These are phyloP conservation scores for Rhadinocentrus ornatus DNA, from an alignment of 2,797 vertebrate genomes.

Conservation along the genomic window DNA sequence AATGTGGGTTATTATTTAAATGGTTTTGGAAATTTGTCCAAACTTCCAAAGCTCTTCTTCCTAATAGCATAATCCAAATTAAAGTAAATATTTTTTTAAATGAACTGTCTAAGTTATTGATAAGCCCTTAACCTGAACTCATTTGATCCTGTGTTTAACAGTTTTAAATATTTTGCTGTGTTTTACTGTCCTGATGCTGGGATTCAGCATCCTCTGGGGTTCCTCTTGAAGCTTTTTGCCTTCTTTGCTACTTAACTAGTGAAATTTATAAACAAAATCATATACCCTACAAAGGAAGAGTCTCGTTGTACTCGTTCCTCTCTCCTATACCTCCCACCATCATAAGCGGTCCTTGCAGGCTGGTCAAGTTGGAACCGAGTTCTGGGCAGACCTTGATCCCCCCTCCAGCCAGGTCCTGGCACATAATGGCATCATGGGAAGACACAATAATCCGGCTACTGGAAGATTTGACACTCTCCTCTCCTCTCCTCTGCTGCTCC, in stretches of 20 bases:
- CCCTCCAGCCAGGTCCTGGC: constrained; percentile 48
- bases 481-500: constrained; percentile 63
- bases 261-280: constrained; percentile 9
- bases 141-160: constrained; percentile 25
- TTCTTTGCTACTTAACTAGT: neutral
- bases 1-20: constrained; percentile 5
- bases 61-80: neutral
- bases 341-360: constrained; percentile 48
- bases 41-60: too few species aligned
- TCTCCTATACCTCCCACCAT: constrained; percentile 47
- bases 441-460: constrained; percentile 51
- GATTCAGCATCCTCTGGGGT: neutral
- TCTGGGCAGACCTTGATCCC: constrained; percentile 37
- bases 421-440: constrained; percentile 51
- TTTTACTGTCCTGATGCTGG: constrained; percentile 5
- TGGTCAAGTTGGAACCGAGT: constrained; percentile 40
- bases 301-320: constrained; percentile 65
- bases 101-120: constrained; percentile 7
- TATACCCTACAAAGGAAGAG: constrained; percentile 59
- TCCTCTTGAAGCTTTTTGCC: constrained; percentile 8
- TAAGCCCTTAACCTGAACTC: constrained; percentile 63
- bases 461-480: constrained; percentile 35
- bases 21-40: constrained; percentile 4
- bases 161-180: neutral
- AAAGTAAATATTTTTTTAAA: constrained; percentile 11